Base-by-base conservation (phyloP, 2,888 invertebrate species). In the Azorinus chamasolen region DNA sequence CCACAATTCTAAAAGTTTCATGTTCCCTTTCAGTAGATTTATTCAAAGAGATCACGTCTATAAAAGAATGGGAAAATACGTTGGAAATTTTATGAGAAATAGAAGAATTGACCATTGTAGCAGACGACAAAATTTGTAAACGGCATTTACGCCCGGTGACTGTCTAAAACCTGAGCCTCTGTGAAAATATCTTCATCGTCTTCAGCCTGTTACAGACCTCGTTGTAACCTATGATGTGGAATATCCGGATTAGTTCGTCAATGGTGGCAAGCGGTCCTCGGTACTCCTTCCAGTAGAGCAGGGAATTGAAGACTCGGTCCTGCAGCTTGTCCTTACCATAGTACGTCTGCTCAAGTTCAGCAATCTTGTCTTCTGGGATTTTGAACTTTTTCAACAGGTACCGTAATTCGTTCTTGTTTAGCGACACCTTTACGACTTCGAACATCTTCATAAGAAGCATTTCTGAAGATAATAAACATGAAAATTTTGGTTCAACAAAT, bases 401-500 rank as follows among this genome's bases (percentile, higher is more conserved):
- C 6, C 91, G 84, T 16, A 92, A 77, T 62, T 92, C 91, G 61
- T 90, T 87, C 72, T 92, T 92, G 78, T 84, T 90, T 45, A 92
- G 62, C 10, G 83, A 77, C 3, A 63, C 68, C 74, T 87, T 89
- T 57, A 92, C 85, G 14, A 84, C 81, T 8, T 90, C 87, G 62
- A 91, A 89, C 86, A 90, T 90, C 62, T 87, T 83, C 68, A 77
- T 68, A 61, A 92, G 73, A 50, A 92, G 82, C 37, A 89, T 61
- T 12, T 91, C 92, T 92, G 84, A 10, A 78, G 79, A 48, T n/a
- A n/a, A n/a, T n/a, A n/a, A n/a, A n/a, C n/a, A n/a, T n/a, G n/a
- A n/a, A n/a, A n/a, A n/a, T n/a, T n/a, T n/a, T n/a, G n/a, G n/a
- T n/a, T n/a, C n/a, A n/a, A n/a, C n/a, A n/a, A n/a, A n/a, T n/a